Evolutionary conservation across 2,113 vertebrate genomes (phyloP), one percentile per base, ranked within the genome.

Genomic region (Reinhardtius hippoglossoides): DNA sequence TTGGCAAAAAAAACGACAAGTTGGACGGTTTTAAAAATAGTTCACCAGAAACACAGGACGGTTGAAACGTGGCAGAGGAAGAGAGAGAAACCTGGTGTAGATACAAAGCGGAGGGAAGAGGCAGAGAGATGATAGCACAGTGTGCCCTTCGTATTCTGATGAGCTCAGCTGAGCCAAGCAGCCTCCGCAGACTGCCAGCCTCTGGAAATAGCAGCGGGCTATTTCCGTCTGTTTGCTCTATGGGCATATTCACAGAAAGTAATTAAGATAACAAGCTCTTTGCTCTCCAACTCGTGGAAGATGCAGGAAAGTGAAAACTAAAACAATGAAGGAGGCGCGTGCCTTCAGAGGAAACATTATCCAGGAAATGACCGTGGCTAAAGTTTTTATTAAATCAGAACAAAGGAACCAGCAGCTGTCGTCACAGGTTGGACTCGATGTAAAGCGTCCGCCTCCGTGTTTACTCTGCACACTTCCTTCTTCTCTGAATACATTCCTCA

Each of bases 191-290:
- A 64, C 78, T 74, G 80, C 67, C 87, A 83, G 74, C 42, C 70
- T 84, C 87, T 71, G 82, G 80, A 89, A 91, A 91, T 90, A 92
- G 88, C 78, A 92, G 88, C 78, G 65, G 35, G 55, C 69, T 77
- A 81, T 82, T 77, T 85, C 74, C 54, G 71, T 82, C 71, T 64
- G 83, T 88, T 84, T 80, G 76, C 88, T 87, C 84, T 40, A 46
- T 23, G 74, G 83, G 84, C 73, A 57, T 50, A 85, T 88, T 86
- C 76, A 80, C 82, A 78, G 76, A 87, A 89, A 88, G 87, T 86
- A 85, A 89, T 90, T 90, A 87, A 89, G 91, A 90, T 90, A 88
- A 89, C 88, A 80, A 82, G 81, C 86, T 79, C 74, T 81, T 81
- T 67, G 78, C 82, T 74, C 78, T 81, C 69, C 83, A 71, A 56